Evolutionary conservation across 2,797 vertebrate species (phyloP).

Genomic region (Pristis pectinata): DNA sequence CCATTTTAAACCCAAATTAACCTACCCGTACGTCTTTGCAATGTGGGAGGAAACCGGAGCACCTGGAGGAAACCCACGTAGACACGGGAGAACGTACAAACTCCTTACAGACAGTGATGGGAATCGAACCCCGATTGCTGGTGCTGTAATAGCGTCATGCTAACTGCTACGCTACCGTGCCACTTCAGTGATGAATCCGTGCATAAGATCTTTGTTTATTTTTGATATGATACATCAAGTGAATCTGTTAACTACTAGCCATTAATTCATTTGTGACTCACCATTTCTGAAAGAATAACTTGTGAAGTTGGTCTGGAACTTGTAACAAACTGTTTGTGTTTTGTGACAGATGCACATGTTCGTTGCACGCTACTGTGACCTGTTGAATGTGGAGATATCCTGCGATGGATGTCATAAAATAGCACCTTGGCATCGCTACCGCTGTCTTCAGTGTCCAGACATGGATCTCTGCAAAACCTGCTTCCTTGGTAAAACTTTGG

Average conservation of each 20-base stretch:
- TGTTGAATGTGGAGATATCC: conserved; percentile 91
- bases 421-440: conserved; percentile 88
- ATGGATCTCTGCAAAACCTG: conserved; percentile 98
- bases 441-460: conserved; percentile 91
- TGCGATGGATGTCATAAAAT: conserved; percentile 94
- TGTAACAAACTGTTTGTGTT: neutral
- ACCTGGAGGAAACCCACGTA: too few species aligned
- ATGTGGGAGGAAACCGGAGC: too few species aligned
- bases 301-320: too few species aligned
- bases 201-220: neutral
- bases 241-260: neutral
- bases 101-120: too few species aligned
- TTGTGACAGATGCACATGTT: conserved; percentile 93
- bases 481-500: conserved; percentile 74
- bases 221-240: neutral
- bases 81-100: too few species aligned
- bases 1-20: too few species aligned
- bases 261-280: neutral
- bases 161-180: too few species aligned
- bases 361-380: conserved; percentile 89
- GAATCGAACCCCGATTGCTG: too few species aligned
- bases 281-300: neutral
- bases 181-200: neutral
- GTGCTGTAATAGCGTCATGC: too few species aligned
- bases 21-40: too few species aligned